Conservation (phyloP, 1,140 invertebrate genomes). For the Telenomus remus region DNA sequence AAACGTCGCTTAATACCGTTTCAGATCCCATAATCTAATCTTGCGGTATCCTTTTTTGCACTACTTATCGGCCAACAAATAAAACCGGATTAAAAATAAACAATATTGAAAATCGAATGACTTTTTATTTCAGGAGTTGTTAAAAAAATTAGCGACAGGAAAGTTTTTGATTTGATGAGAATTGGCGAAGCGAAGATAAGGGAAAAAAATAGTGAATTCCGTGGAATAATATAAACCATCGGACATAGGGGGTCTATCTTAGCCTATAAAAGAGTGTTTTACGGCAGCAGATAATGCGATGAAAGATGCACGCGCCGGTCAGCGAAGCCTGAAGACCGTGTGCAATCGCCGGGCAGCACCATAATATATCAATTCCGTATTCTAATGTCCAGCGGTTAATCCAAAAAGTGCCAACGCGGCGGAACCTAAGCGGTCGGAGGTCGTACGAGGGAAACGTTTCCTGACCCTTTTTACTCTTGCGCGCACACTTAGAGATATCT, state of each 20-base stretch:
- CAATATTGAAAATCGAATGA: too few relatives aligned
- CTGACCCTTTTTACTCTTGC: slow-evolving; percentile 54
- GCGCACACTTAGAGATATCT: slow-evolving; percentile 26
- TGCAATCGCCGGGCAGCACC: slow-evolving; percentile 28
- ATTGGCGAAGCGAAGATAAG: slow-evolving; percentile 1
- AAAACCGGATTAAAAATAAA: too few relatives aligned
- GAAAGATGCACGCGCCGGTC: slow-evolving; percentile 59
- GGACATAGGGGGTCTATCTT: slow-evolving; percentile 51
- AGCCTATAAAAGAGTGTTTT: slow-evolving; percentile 62
- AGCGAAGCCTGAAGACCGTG: slow-evolving; percentile 59
- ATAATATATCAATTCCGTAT: slow-evolving; percentile 66
- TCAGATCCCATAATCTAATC: slow-evolving; percentile 22
- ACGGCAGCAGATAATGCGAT: slow-evolving; percentile 63
- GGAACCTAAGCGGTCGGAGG: slow-evolving; percentile 51
- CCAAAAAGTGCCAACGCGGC: slow-evolving; percentile 64
- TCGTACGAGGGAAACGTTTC: slow-evolving; percentile 55
- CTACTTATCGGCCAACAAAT: slow-evolving; percentile 18
- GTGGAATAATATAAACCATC: slow-evolving; percentile 34
- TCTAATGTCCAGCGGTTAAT: slow-evolving; percentile 66
- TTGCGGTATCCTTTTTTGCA: slow-evolving; percentile 17
- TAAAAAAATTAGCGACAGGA: too few relatives aligned
- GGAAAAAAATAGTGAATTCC: slow-evolving; percentile 10
- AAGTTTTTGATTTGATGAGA: not conserved
- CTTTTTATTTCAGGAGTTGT: too few relatives aligned
- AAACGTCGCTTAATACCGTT: not conserved